Base-by-base conservation (phyloP, 2,113 vertebrate species). In the Gambusia holbrooki region DNA sequence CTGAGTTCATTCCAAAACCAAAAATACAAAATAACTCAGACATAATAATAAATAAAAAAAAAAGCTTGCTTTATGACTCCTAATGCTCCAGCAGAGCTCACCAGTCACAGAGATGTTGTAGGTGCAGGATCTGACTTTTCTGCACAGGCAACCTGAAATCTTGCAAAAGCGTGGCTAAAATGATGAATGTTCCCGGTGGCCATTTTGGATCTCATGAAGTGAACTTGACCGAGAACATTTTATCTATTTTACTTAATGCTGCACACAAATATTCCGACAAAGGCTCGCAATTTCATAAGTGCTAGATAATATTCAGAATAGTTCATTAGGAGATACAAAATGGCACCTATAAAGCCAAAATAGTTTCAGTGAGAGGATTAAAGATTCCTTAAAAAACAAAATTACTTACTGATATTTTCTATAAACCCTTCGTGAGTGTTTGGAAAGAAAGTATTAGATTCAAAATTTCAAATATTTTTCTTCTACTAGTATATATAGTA, bases 371-470 rank as follows among this genome's bases (percentile, higher is more conserved):
- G 84, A 86, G 51, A 80, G 73, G 68, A 74, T 80, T 54, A 70
- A 79, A 27, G 75, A 51, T 32, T 48, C 45, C 45, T 48, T 48
- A 71, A 82, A 87, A 68, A 62, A 35, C 86, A 88, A 64, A 89
- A 58, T 92, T 93, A 96, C 96, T 96, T 95, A 96, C 95, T 96
- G 96, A 94, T 95, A 96, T 90, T 90, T 90, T 96, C 95, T 96
- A 96, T 94, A 95, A 83, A 97, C 94, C 93, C 93, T 92, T 95
- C 94, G 94, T 89, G 94, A 94, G 92, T 93, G 96, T 95, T 96
- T 92, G 81, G 95, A 95, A 92, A 94, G 93, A 94, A 95, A 96
- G 80, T 83, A 87, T 95, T 93, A 95, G 89, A 94, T 95, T 93
- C 79, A 91, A 94, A 45, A 30, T 89, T 94, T 93, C 25, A 58